Base-by-base conservation (phyloP, 2,888 invertebrate species). In the Eristalis intricaria region DNA sequence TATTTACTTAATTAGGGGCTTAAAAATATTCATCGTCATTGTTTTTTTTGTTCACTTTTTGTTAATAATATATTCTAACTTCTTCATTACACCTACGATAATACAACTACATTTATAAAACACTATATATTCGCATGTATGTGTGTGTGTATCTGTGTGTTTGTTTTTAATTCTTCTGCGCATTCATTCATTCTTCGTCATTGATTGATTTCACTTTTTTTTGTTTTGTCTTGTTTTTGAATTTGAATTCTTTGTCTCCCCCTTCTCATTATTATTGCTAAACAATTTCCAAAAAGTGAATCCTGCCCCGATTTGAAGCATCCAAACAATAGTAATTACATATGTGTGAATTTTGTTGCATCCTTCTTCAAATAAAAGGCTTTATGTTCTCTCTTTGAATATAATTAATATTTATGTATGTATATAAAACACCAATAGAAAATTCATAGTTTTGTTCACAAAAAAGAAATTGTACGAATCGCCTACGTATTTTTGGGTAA, bases 71-170 rank as follows among this genome's bases (percentile, higher is more conserved):
- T 89, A 85, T 81, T 35, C 88, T 88, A 88, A 70, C 23, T 83
- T 86, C 75, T 79, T 87, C 81, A 84, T 77, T 87, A 82, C 86
- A 88, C 79, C 86, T 88, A 87, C 64, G 78, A 88, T 84, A 89
- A 87, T 87, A 89, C 84, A 89, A 86, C 88, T 88, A 88, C 82
- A 82, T 88, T 89, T 89, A 88, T 84, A 88, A 88, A 88, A 88
- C 86, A 84, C 73, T 87, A 82, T 86, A 81, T 81, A 79, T 84
- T 63, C 63, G 56, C 69, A 68, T 76, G 75, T 77, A 29, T 75
- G 66, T 84, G 66, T 77, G 26, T 74, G 64, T 84, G 56, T 76
- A 22, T 83, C 1, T 70, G 2, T 77, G 15, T 77, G 73, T 77
- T 23, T 26, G 40, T 35, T 32, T 4, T 40, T 66, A n/a, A 23